Base-by-base conservation (phyloP, 2,113 vertebrate species). In the Ctenodactylus gundi region DNA sequence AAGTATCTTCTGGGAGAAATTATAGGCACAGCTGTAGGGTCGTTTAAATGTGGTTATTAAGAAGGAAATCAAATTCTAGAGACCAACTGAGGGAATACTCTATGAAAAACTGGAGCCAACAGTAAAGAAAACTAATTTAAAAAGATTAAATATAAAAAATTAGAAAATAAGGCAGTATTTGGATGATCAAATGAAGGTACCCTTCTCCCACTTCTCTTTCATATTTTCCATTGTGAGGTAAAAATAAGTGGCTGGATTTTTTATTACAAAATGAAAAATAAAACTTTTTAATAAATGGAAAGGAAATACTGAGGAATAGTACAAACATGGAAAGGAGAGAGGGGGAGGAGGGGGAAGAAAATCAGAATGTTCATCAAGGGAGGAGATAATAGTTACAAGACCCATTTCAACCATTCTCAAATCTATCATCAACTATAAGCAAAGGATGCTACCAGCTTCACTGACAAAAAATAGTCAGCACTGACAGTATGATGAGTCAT, bases 81-180 rank as follows among this genome's bases (percentile, higher is more conserved):
- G 49, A 13, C 20, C 65, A 57, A 25, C 34, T n/a, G n/a, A 77
- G 44, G 53, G 6, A 70, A 81, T 64, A 82, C 15, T 14, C 49
- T 60, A 68, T 73, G 31, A 87, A 41, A 90, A 90, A 84, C 36
- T 73, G 31, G 44, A 87, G 3, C 39, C 36, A 36, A 84, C 41
- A 60, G 11, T 44, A 39, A 87, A n/a, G 44, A 89, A 94, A 81
- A 88, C 6, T 75, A 68, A 65, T 51, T 86, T 90, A 92, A 46
- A 34, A 70, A 89, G 34, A 6, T 55, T 90, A 78, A 46, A 41
- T 41, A 67, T 73, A 39, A 80, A 90, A 78, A 11, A 41, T 53
- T 80, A 84, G 25, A 46, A 82, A 89, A 41, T 55, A 80, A 80
- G 7, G 73, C 6, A 85, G 23, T 85, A 29, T 77, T 86, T 95